Evolutionary conservation across 1,140 invertebrate genomes (phyloP), one percentile per base, ranked within the genome.

Genomic region (Carposina sasakii): DNA sequence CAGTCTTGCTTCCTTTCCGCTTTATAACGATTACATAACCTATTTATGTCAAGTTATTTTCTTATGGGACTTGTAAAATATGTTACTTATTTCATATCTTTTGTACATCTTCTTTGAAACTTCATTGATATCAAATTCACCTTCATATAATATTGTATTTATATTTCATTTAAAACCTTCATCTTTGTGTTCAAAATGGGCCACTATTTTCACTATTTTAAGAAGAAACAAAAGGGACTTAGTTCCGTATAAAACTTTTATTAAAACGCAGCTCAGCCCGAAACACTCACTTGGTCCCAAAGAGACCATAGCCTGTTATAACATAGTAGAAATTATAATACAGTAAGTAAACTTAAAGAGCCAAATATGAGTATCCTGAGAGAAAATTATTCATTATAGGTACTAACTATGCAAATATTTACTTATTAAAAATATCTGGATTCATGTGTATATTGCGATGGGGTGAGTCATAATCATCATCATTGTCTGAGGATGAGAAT

Each of bases 281-380:
- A 40, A 34, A 37, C 40, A 42, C 23, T 19, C 10, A 22, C 36
- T 23, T 43, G 33, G 17, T 51, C 48, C 48, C 48, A 22, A 28
- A 5, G 48, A 51, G 48, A 37, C 40, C 41, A 51, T 51, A 41
- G 44, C 42, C 43, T 24, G 48, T 44, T 51, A 44, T 44, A 51
- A 51, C 2, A 10, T 30, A 13, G 28, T 30, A n/a, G 28, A 30
- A 30, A 30, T 30, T 30, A 10, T n/a, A 30, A 13, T 30, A 13
- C 28, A 30, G 28, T 30, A 30, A 30, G 10, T 10, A n/a, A 13
- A n/a, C 8, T n/a, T 30, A 30, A 30, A 13, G 1, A 34, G 19
- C 24, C 24, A 12, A 26, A 26, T 5, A 6, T 5, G 24, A 26
- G 24, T 26, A 5, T 26, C 5, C 12, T 12, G 24, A 26, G 24